Evolutionary conservation across 2,888 invertebrate genomes (phyloP), one percentile per base, ranked within the genome.

Genomic region (Baccha elongata): DNA sequence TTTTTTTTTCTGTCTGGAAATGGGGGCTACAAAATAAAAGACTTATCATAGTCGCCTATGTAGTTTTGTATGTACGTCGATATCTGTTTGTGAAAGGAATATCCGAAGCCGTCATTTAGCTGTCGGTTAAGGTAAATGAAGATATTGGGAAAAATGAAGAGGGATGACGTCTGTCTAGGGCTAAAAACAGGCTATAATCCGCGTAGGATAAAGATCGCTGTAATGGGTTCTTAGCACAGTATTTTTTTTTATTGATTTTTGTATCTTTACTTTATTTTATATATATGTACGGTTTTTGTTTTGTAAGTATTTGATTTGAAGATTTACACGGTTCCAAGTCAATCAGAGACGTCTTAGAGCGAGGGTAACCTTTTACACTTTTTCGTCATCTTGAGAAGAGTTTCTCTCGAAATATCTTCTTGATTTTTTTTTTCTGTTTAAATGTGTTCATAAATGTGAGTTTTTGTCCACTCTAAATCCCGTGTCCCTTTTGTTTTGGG

Each of bases 51-150:
- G 60, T 50, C 58, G 71, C 60, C 76, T 76, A 53, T 58, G 40
- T n/a, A n/a, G n/a, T n/a, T n/a, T n/a, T 55, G 8, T 50, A 50
- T n/a, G 13, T 35, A 44, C 53, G 67, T 62, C 76, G 58, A 75
- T 75, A 75, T 75, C 71, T 55, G 65, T 78, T 78, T 78, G 71
- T 72, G 72, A 67, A 72, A 76, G 67, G 60, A 72, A 81, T 69
- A 78, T 76, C 71, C 67, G 60, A 72, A 78, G 78, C 71, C 78
- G 81, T 83, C 81, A 83, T 72, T 83, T 78, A 62, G 72, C 81
- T 83, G 81, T 83, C 81, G 78, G 76, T 83, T 78, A 83, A 83
- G 71, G 72, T 78, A 68, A 78, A 78, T 83, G 71, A 83, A 83
- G 76, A 83, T 78, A 78, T 83, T 72, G 76, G 81, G 67, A 81